Percentiles rank a stretch among this genome's conserved stretches.
These are phyloP conservation scores for Spinibarbus caldwelli DNA, from an alignment of 2,797 vertebrate species.

Conservation along the genomic window DNA sequence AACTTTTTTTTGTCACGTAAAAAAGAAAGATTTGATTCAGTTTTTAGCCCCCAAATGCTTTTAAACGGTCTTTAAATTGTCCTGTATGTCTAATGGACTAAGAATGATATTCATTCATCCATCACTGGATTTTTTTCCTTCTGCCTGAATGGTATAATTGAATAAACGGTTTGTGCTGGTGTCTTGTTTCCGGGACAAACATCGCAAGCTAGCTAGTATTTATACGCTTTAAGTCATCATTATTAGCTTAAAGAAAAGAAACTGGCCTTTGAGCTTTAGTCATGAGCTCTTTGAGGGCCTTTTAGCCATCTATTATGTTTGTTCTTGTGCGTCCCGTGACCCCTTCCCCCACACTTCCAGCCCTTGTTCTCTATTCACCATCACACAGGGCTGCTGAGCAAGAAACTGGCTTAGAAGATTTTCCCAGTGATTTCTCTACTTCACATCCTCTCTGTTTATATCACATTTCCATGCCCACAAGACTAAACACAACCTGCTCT, in stretches of 20 bases:
- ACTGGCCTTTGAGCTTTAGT: constrained; percentile 29
- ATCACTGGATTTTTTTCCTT: background rate
- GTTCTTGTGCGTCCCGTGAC: constrained; percentile 77
- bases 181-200: constrained; percentile 24
- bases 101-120: constrained; percentile 16
- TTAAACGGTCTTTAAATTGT: background rate
- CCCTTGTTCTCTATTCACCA: constrained; percentile 74
- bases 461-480: constrained; percentile 48
- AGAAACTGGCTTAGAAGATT: constrained; percentile 81
- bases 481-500: constrained; percentile 35
- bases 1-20: background rate
- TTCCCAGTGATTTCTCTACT: constrained; percentile 64
- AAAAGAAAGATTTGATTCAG: background rate
- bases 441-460: constrained; percentile 52
- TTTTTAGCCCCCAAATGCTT: background rate
- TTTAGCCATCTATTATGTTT: constrained; percentile 69
- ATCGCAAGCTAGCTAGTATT: constrained; percentile 8
- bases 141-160: background rate
- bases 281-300: constrained; percentile 36
- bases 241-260: constrained; percentile 29
- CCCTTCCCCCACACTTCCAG: constrained; percentile 75
- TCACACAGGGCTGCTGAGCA: constrained; percentile 76
- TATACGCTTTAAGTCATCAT: background rate
- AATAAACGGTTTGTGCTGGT: constrained; percentile 27
- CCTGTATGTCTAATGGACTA: constrained; percentile 8